These are phyloP conservation scores for Malachius bipustulatus DNA, from an alignment of 2,888 invertebrate genomes.

Conservation along the genomic window DNA sequence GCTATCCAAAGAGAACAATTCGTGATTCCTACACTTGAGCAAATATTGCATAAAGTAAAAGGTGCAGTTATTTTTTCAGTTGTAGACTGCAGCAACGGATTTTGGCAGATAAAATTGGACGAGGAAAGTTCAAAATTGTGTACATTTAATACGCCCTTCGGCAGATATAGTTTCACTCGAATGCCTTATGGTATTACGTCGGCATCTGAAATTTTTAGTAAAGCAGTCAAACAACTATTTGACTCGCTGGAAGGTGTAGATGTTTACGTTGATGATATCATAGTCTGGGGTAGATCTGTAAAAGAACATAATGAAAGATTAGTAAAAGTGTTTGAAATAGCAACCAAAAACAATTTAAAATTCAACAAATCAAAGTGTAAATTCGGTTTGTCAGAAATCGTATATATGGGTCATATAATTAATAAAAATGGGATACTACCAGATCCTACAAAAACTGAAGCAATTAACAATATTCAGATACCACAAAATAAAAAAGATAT, in stretches of 20 bases:
- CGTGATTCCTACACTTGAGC: constrained; percentile 20
- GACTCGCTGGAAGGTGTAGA: constrained; percentile 14
- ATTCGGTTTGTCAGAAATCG: constrained; percentile 11
- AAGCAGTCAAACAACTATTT: constrained; percentile 16
- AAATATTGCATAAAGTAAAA: constrained; percentile 21
- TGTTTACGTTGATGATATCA: constrained; percentile 16
- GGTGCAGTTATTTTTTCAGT: constrained; percentile 21
- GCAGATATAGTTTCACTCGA: constrained; percentile 21
- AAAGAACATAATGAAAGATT: constrained; percentile 12
- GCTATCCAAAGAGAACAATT: constrained; percentile 20
- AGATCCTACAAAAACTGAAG: constrained; percentile 7
- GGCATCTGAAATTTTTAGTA: constrained; percentile 23
- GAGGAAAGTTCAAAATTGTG: constrained; percentile 21
- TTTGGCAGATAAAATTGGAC: constrained; percentile 21
- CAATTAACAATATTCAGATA: constrained; percentile 9
- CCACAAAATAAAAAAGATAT: constrained; percentile 5
- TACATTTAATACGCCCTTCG: constrained; percentile 25
- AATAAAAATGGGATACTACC: constrained; percentile 13
- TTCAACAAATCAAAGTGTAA: constrained; percentile 10
- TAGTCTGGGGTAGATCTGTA: constrained; percentile 12
- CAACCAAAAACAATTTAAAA: constrained; percentile 6
- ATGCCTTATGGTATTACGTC: constrained; percentile 23
- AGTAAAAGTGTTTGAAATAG: constrained; percentile 7
- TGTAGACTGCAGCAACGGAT: constrained; percentile 20
- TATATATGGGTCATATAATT: constrained; percentile 14